Evolutionary conservation across 2,113 vertebrate genomes (phyloP), one percentile per base, ranked within the genome.

Genomic region (Upupa epops): DNA sequence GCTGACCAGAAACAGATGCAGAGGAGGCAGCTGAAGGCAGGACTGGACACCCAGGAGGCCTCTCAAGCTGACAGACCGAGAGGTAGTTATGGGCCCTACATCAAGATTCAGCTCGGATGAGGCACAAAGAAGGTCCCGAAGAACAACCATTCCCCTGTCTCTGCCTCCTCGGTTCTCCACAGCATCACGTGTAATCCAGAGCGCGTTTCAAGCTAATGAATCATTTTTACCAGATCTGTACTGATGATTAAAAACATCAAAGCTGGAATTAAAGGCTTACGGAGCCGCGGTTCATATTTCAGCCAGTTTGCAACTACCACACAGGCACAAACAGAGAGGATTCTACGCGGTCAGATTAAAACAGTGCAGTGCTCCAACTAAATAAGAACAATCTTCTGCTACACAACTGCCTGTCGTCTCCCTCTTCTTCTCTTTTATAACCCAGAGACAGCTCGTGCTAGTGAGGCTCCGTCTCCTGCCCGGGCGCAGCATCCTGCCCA

Each of bases 201-300:
- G 72, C 7, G 90, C 3, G 3, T 42, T 84, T 72, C 22, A 32
- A 84, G 81, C 96, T 94, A 96, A 93, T 95, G 93, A 94, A 96
- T 95, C 94, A 92, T 87, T 92, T 88, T 65, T 37, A 79, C 83
- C 92, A 84, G 92, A 94, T 96, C 93, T 90, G 89, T 58, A 0
- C 86, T 17, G 81, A 82, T 94, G 90, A 96, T 96, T 96, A 94
- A 93, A 96, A 96, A 85, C 93, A 95, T 94, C 88, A 96, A 95
- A 96, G 95, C 92, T 89, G 90, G 93, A 94, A 94, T 96, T 96
- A 96, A 93, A 90, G 90, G 93, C 92, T 95, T 94, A 95, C 51
- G 25, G 2, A 79, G 88, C 80, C 29, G 28, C 54, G 95, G 88
- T 94, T 92, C 77, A 2, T 55, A 92, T 92, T 92, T 84, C 94